Percentiles rank a stretch among this genome's conserved stretches.
phyloP scores from a whole-genome alignment of 2,797 vertebrate species.

The Platyrinchus mystaceus region DNA sequence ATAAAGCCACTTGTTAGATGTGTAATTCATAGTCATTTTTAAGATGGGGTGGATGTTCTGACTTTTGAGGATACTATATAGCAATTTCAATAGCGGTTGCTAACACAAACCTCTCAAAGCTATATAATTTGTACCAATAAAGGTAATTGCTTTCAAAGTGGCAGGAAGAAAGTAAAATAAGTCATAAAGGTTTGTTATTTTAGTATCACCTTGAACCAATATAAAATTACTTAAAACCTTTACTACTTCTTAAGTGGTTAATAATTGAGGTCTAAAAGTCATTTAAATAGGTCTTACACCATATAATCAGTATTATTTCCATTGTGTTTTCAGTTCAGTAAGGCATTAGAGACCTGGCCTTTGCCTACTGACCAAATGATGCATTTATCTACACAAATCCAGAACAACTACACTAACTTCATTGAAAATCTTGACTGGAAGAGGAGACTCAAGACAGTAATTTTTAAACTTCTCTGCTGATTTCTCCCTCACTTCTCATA shows the following conservation, averaged over 20 bases:
- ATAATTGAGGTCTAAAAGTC: background rate
- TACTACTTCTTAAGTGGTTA: background rate
- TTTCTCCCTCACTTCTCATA: background rate
- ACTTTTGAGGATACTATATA: background rate
- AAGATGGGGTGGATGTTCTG: background rate
- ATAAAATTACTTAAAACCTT: background rate
- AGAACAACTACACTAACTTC: background rate
- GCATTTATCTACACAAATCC: background rate
- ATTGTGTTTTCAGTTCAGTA: background rate
- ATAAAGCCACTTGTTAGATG: background rate
- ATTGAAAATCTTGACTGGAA: background rate
- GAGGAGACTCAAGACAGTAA: background rate
- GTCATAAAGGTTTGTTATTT: background rate
- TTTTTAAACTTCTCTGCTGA: background rate
- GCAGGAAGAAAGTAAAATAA: background rate
- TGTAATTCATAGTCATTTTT: background rate
- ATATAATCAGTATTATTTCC: background rate
- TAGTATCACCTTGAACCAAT: background rate
- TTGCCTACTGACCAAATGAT: background rate
- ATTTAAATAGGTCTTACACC: background rate
- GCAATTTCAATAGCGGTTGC: background rate
- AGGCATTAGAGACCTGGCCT: background rate
- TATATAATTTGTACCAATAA: background rate
- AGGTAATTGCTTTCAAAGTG: background rate
- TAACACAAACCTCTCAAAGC: background rate